Evolutionary conservation across 1,140 invertebrate genomes (phyloP), one percentile per base, ranked within the genome.

Genomic region (Tetramorium parvispinum): DNA sequence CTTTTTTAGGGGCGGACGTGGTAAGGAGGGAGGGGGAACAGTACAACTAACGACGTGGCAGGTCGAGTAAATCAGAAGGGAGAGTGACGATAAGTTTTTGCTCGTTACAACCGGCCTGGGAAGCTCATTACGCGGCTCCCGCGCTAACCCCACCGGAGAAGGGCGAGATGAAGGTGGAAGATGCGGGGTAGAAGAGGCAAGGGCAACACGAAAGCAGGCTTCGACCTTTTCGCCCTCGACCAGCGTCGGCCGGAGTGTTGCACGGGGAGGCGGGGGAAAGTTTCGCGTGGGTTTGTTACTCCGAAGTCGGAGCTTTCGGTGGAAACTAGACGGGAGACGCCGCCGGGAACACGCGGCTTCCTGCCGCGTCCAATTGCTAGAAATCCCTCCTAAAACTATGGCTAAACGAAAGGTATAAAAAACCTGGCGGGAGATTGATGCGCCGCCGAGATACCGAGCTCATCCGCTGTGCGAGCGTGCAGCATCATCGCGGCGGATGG

Each of bases 31-130:
- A 37, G 63, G 61, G 85, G 57, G 76, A 65, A 65, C 87, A 68
- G 87, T 87, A 90, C 89, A 87, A 91, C 90, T 91, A 91, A 91
- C 90, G 90, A 91, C 90, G 85, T 91, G 90, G 90, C 90, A 91
- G 90, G 89, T 90, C 91, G 88, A 92, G 91, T 92, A 92, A 92
- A 92, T 92, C 91, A 92, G 91, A 81, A 88, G 89, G 91, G 91
- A 92, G 91, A 89, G 90, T 92, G 91, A 92, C 91, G 91, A 92
- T 92, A 92, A 92, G 91, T 92, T 92, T 92, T 92, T 92, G 91
- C 91, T 92, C 91, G 91, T 92, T 92, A 92, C 91, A 92, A 90
- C 87, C 87, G 89, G 89, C 85, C 90, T 90, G 91, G 91, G 88
- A 92, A 92, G 91, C 91, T 92, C 91, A 92, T 92, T 92, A 92